phyloP scores from a whole-genome alignment of 2,113 vertebrate species.

The Pterocles gutturalis region DNA sequence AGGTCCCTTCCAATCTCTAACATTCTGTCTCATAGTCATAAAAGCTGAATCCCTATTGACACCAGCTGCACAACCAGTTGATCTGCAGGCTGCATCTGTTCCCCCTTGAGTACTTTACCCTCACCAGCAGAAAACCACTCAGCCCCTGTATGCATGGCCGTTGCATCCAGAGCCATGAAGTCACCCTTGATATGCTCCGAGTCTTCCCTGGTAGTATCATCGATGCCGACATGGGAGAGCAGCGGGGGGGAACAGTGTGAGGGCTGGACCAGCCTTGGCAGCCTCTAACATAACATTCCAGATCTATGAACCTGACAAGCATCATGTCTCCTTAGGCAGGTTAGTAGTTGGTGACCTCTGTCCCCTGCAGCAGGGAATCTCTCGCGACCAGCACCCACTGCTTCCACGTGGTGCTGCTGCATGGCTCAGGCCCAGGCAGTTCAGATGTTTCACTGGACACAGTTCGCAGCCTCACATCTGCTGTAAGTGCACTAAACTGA shows the following conservation, averaged over 20 bases:
- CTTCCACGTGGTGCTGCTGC: neutral
- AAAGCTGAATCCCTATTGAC: neutral
- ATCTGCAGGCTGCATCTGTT: neutral
- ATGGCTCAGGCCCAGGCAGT: neutral
- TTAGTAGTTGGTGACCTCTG: neutral
- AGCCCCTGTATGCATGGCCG: neutral
- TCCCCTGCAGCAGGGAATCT: neutral
- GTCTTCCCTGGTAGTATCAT: neutral
- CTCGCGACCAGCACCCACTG: neutral
- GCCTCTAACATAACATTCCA: neutral
- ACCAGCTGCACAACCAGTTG: neutral
- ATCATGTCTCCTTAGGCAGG: neutral
- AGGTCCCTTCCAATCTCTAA: too few relatives aligned
- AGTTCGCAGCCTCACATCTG: neutral
- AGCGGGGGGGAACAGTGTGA: neutral
- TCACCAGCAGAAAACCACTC: neutral
- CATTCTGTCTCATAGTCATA: neutral
- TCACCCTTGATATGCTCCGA: accelerated
- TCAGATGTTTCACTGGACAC: neutral
- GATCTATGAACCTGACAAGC: neutral
- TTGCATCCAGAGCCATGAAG: neutral
- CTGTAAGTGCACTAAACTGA: neutral
- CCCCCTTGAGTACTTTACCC: neutral
- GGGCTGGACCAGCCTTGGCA: neutral
- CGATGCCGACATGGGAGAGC: neutral